Base-by-base conservation (phyloP, 2,797 vertebrate species). In the Choloepus didactylus region DNA sequence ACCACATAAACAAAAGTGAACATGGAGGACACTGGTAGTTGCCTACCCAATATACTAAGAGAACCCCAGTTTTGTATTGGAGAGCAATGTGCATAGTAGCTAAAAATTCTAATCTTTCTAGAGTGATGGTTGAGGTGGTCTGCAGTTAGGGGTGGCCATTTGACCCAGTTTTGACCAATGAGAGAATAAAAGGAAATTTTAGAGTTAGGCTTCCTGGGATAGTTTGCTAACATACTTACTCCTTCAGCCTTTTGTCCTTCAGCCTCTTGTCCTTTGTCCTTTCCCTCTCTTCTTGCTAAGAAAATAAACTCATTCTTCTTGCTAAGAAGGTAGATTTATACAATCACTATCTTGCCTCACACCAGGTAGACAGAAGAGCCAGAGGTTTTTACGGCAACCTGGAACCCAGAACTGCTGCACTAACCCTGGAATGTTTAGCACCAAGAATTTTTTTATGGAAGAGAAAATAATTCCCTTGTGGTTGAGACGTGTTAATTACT, bases 111-210 rank as follows among this genome's bases (percentile, higher is more conserved):
- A 66, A 84, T 46, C 56, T 79, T 85, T 80, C 79, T 73, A 85
- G 46, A 79, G 72, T 41, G 27, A 27, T 44, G n/a, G 12, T 76
- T 35, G n/a, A 27, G 18, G 5, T 70, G 62, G 66, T 66, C n/a
- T 73, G 31, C 64, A 79, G 38, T 66, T 66, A 77, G 21, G 21
- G 27, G 4, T 72, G 46, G 41, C 66, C 59, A 29, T 66, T 44
- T 67, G 27, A 77, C 10, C 44, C 85, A 73, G 41, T 79, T 85
- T 73, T 80, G 31, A 21, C 56, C 59, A 73, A n/a, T 29, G 38
- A 85, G 66, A 95, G 86, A 73, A 80, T 49, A 73, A 89, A 92
- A 72, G 72, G 29, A 85, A 41, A 19, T 92, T 93, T 93, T n/a
- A 64, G 56, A 84, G 80, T 84, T 72, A 16, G n/a, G 21, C 38